Percentiles rank a stretch among this genome's conserved stretches.
Conservation (phyloP, 2,113 vertebrate species). For the Vireo altiloquus region DNA sequence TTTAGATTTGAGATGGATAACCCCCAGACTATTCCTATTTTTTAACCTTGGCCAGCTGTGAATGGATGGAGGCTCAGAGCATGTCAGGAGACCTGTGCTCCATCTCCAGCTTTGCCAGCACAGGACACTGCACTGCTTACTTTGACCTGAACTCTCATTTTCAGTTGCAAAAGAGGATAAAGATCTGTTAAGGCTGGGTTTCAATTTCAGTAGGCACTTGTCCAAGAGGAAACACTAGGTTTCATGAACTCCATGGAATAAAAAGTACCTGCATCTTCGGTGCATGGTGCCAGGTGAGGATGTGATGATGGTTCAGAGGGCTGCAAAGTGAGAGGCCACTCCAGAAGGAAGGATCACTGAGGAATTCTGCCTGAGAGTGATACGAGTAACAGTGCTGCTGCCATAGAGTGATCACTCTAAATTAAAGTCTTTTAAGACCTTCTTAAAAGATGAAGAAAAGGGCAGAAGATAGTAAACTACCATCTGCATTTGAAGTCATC, state of each 20-base stretch:
- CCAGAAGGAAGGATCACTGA: background rate
- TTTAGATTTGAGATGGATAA: conserved; percentile 58
- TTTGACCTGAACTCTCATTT: background rate
- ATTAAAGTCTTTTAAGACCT: background rate
- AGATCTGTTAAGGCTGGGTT: background rate
- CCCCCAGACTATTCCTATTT: background rate
- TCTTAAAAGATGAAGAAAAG: background rate
- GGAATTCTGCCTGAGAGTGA: background rate
- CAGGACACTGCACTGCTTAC: background rate
- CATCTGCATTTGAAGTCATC: background rate
- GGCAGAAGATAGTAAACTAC: background rate
- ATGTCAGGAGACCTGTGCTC: background rate
- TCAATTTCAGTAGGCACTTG: background rate
- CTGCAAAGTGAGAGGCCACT: background rate
- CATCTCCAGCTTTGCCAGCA: background rate
- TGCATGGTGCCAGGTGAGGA: background rate
- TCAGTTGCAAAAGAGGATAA: background rate
- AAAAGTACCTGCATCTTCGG: background rate
- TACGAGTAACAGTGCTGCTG: background rate
- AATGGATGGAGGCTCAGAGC: background rate
- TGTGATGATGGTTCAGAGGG: background rate
- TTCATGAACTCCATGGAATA: background rate
- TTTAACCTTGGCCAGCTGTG: conserved; percentile 31
- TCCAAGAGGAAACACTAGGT: background rate
- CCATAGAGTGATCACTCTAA: background rate